These are phyloP conservation scores for Epizoanthus stellaris DNA, from an alignment of 92 coral and sea anemone genomes.

Conservation along the genomic window DNA sequence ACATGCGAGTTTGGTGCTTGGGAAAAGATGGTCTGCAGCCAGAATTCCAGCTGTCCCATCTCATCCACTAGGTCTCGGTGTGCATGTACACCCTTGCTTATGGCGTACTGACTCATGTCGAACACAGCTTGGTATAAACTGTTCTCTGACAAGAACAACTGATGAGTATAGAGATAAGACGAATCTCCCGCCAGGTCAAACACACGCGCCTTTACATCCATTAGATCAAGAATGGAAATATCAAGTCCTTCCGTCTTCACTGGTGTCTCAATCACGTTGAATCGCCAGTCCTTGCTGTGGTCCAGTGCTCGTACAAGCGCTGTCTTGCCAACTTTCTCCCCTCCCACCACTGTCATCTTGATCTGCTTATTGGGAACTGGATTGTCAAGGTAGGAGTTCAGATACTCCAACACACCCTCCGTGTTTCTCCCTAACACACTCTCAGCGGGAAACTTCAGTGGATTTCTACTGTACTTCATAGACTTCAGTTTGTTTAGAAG, in stretches of 20 bases:
- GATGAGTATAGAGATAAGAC: conserved; percentile 62
- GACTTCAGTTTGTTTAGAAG: conserved; percentile 69
- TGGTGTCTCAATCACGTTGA: conserved; percentile 56
- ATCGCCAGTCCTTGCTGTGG: conserved; percentile 71
- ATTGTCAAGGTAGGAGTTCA: conserved; percentile 76
- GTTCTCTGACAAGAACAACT: conserved; percentile 83
- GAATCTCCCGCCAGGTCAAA: conserved; percentile 86
- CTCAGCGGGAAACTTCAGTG: conserved; percentile 74
- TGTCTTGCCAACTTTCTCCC: conserved; percentile 77
- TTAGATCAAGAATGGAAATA: conserved; percentile 64
- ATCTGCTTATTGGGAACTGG: conserved; percentile 84
- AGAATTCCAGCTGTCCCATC: conserved; percentile 77
- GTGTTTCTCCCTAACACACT: conserved; percentile 74
- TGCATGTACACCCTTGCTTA: conserved; percentile 59
- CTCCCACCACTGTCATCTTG: conserved; percentile 80
- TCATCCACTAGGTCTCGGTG: conserved; percentile 61
- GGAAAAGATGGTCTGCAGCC: conserved; percentile 83
- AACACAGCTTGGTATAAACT: conserved; percentile 83
- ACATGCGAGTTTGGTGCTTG: conserved; percentile 88
- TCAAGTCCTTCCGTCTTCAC: conserved; percentile 74
- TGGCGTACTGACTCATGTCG: conserved; percentile 82
- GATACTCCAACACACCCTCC: conserved; percentile 74
- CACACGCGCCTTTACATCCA: conserved; percentile 69
- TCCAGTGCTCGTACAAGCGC: conserved; percentile 68
- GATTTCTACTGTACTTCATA: conserved; percentile 67